Percentiles rank a stretch among this genome's conserved stretches.
These are phyloP conservation scores for Tetraneura akinire DNA, from an alignment of 1,140 invertebrate species.

Conservation along the genomic window DNA sequence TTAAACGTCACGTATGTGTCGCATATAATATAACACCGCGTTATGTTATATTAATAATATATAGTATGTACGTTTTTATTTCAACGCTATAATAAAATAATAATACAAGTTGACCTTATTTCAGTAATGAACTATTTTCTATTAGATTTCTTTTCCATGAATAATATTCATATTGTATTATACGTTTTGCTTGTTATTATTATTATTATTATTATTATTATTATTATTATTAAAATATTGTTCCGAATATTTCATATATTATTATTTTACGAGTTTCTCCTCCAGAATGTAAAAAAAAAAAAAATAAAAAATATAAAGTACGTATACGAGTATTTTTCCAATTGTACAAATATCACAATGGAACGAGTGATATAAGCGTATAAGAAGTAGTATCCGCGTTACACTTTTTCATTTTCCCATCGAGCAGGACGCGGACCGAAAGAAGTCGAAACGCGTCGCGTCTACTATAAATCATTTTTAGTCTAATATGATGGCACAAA, in stretches of 20 bases:
- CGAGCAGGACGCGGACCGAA: too few species aligned
- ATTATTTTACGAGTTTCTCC: conserved; percentile 5
- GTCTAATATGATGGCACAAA: too few species aligned
- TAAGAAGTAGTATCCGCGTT: not conserved
- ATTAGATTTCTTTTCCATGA: not conserved
- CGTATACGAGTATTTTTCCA: conserved; percentile 11
- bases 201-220: too few species aligned
- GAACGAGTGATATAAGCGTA: too few species aligned
- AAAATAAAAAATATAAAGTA: too few species aligned
- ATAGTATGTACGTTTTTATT: not conserved
- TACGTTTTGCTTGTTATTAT: too few species aligned
- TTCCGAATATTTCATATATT: not conserved
- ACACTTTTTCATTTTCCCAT: conserved; percentile 37
- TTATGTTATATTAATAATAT: too few species aligned
- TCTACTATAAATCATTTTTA: too few species aligned
- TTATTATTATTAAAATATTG: too few species aligned
- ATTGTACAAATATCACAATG: not conserved
- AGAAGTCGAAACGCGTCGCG: too few species aligned
- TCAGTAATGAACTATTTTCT: conserved; percentile 26
- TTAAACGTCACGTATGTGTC: conserved; percentile 20
- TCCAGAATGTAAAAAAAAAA: conserved; percentile 8
- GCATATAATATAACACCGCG: not conserved
- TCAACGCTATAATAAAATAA: too few species aligned
- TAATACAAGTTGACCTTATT: conserved; percentile 46
- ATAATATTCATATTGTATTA: too few species aligned